Conservation (phyloP, 2,888 invertebrate genomes). For the Eupeodes latifasciatus region DNA sequence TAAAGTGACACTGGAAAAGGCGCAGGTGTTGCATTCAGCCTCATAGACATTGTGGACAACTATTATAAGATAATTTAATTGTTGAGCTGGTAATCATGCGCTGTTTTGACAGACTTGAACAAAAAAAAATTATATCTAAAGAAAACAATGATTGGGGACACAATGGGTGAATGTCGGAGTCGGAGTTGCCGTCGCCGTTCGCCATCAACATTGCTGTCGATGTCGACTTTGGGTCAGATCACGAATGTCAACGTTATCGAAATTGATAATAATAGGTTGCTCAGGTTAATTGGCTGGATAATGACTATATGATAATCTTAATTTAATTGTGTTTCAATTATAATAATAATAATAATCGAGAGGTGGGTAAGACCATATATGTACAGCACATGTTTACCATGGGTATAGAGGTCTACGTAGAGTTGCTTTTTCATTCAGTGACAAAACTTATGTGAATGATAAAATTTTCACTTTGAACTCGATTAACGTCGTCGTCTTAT, state of each 20-base stretch:
- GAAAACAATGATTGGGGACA: conserved; percentile 33
- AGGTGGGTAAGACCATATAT: not conserved
- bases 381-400: too few relatives aligned
- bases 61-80: conserved; percentile 69
- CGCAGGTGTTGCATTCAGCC: conserved; percentile 61
- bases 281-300: conserved; percentile 61
- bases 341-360: not conserved
- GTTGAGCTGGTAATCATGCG: conserved; percentile 66
- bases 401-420: too few relatives aligned
- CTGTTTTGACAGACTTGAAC: conserved; percentile 60
- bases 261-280: conserved; percentile 58
- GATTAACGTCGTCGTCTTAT: not conserved
- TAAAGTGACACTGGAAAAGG: conserved; percentile 49
- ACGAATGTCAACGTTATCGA: conserved; percentile 57
- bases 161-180: conserved; percentile 19
- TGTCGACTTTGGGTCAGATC: conserved; percentile 29
- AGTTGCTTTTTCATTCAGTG: not conserved
- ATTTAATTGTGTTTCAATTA: conserved; percentile 34
- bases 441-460: not conserved
- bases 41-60: conserved; percentile 27
- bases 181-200: too few relatives aligned
- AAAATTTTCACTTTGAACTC: not conserved
- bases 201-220: not conserved
- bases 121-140: not conserved
- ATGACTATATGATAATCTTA: conserved; percentile 28